Conservation (phyloP, 2,888 invertebrate species). For the Stramonita haemastoma region DNA sequence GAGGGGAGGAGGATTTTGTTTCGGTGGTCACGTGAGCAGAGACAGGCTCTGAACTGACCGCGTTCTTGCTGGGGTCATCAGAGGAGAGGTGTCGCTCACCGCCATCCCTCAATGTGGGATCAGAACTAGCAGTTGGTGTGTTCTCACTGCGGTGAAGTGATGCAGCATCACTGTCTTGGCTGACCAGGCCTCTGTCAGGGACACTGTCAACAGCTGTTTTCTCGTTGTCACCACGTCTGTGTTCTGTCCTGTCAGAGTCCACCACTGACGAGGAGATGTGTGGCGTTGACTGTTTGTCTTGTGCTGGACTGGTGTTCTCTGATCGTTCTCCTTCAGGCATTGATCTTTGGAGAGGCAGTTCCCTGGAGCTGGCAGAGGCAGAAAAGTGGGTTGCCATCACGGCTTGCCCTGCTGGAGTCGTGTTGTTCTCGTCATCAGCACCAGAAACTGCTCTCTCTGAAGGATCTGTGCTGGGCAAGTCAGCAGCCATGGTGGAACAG, state of each 20-base stretch:
- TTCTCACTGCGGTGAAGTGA: slow-evolving; percentile 29
- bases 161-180: no score
- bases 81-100: neutral
- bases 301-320: neutral
- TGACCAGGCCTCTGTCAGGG: neutral
- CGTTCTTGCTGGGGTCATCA: slow-evolving; percentile 26
- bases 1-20: slow-evolving; percentile 55
- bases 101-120: neutral
- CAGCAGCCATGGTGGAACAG: neutral
- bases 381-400: no score
- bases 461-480: neutral
- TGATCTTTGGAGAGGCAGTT: neutral
- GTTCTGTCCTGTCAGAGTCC: neutral
- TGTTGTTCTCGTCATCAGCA: no score
- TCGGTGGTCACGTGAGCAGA: slow-evolving; percentile 52
- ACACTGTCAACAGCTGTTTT: neutral
- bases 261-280: neutral
- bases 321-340: neutral
- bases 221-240: neutral
- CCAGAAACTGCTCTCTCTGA: neutral
- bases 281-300: neutral
- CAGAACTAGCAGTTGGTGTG: slow-evolving; percentile 18
- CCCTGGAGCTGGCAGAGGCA: neutral
- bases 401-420: no score
- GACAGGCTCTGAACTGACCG: slow-evolving; percentile 22